Evolutionary conservation across 2,888 invertebrate species (phyloP), one percentile per base, ranked within the genome.

Genomic region (Drosophila neotestacea): DNA sequence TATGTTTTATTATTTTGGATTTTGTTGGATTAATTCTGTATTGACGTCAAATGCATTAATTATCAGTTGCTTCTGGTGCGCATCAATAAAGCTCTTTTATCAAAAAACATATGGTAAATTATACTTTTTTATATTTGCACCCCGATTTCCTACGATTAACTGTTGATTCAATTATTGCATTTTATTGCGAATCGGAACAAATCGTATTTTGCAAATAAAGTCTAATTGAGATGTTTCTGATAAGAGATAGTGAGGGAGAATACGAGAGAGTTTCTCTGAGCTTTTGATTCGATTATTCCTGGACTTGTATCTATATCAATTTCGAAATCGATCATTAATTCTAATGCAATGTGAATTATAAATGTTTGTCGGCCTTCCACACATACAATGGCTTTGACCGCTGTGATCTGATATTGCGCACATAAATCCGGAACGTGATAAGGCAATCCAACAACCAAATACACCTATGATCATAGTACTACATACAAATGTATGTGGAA

Each of bases 301-400:
- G 47, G 47, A 32, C 30, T 16, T 11, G 32, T 6, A 16, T 10
- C 7, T 41, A 39, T 13, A 16, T 41, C 4, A 16, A 22, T 42
- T 22, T 42, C 10, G 10, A 6, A 7, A 22, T 11, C 1, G 4
- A 42, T 7, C 5, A 42, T 30, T 51, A 2, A 58, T 65, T 32
- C 9, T n/a, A 50, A 51, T 55, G 34, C 0, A 16, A 59, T 10
- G 28, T 38, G 1, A 54, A 69, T 28, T 61, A 9, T 6, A 60
- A 68, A 56, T 70, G 54, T 76, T 67, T 56, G 62, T 59, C 4
- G 50, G 38, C 67, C 61, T 63, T 60, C 34, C 50, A 38, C 30
- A 32, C 32, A 13, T 22, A 30, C 3, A 22, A 22, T 10, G 50
- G 36, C 55, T 51, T 58, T 54, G 70, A 59, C 59, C 42, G 42